Base-by-base conservation (phyloP, 1,140 invertebrate genomes). In the Asbolus verrucosus region DNA sequence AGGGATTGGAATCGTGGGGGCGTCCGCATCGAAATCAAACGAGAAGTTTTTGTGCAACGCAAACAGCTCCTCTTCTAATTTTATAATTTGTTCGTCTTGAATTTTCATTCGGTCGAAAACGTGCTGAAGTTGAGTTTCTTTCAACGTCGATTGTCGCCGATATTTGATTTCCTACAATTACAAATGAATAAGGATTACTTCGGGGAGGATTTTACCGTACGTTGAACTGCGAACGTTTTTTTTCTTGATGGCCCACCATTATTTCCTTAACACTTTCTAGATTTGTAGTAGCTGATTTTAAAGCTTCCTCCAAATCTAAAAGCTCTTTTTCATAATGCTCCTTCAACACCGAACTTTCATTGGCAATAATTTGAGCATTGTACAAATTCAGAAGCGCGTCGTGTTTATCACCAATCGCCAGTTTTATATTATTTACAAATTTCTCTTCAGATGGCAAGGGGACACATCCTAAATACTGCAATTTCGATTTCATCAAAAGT, bases 21-120 rank as follows among this genome's bases (percentile, higher is more conserved):
- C 14, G 8, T 54, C 46, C 2, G 46, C 8, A 1, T 54, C 46
- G 8, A 14, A 30, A 43, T 43, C 62, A 30, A 65, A 43, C 8
- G 41, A 66, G 3, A 68, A 59, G 63, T 74, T 43, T 54, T 72
- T 69, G 39, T 75, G 70, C 18, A 74, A 69, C 6, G 69, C 63
- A 8, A 81, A 71, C 13, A 81, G 66, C 39, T 81, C 81, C 65
- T 77, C 72, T 74, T 82, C 80, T 8, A 82, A 50, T 63, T 77
- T 76, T 9, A 72, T 67, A 18, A 81, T 75, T 67, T 80, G 70
- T 21, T 73, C 69, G 19, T 81, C 78, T 75, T 82, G 79, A 15
- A 72, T 66, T 36, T 76, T 61, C 1, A 80, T 46, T 33, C 76
- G 70, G 15, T 75, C 62, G 9, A 73, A 59, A 6, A 75, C 70